Conservation (phyloP, 1,140 invertebrate genomes). For the Colletes latitarsis region DNA sequence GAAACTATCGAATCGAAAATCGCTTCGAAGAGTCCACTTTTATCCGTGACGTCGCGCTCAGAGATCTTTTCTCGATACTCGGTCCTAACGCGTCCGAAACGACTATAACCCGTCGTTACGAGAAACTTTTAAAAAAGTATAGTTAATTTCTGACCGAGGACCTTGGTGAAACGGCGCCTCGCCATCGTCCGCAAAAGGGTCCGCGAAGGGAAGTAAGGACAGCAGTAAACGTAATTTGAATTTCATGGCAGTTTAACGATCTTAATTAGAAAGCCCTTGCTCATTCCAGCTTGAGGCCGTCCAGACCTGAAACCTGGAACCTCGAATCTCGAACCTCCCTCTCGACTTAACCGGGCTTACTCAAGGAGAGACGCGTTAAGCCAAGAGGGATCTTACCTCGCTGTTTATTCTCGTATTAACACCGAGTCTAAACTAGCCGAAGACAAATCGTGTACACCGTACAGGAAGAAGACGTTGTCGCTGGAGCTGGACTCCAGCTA, state of each 20-base stretch:
- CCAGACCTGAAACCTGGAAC: constrained; percentile 63
- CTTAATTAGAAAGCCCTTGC: constrained; percentile 74
- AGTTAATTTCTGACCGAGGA: constrained; percentile 50
- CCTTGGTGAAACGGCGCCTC: constrained; percentile 16
- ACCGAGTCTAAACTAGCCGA: constrained; percentile 68
- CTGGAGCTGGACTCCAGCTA: constrained; percentile 47
- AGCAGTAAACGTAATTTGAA: constrained; percentile 73
- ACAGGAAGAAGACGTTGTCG: constrained; percentile 46
- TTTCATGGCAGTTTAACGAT: constrained; percentile 75
- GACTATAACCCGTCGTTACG: not conserved
- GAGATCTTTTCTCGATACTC: not conserved
- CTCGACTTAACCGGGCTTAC: constrained; percentile 69
- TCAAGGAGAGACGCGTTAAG: constrained; percentile 70
- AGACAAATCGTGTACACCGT: constrained; percentile 67
- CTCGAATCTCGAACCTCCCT: constrained; percentile 70
- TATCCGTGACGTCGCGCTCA: not conserved
- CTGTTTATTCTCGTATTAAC: constrained; percentile 71
- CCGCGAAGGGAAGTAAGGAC: constrained; percentile 62
- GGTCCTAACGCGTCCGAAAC: too few relatives aligned
- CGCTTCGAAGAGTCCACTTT: too few relatives aligned
- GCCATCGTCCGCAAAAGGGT: constrained; percentile 61
- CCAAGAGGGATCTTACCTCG: constrained; percentile 66
- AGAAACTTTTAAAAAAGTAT: constrained; percentile 33
- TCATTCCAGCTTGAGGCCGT: constrained; percentile 64
- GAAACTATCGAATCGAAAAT: not conserved